These are phyloP conservation scores for Choloepus didactylus DNA, from an alignment of 2,797 vertebrate species.

Conservation along the genomic window DNA sequence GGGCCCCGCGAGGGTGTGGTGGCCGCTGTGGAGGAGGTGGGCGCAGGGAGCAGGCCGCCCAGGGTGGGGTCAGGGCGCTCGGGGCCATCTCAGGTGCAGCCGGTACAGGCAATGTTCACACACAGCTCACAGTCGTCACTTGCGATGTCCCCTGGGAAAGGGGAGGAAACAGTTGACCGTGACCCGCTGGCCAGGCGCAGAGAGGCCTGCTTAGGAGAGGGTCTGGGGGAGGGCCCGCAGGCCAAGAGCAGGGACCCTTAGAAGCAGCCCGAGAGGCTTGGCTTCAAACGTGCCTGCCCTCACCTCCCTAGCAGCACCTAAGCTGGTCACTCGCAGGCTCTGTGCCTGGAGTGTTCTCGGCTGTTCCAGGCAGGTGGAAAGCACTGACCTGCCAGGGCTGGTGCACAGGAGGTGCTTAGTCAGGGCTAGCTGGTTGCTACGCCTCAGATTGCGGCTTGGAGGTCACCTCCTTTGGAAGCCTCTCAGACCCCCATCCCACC, in stretches of 20 bases:
- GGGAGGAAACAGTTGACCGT: not conserved
- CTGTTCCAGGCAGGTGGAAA: not conserved
- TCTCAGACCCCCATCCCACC: not conserved
- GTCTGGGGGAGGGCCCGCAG: not conserved
- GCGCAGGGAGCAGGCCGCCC: not conserved
- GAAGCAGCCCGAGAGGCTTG: not conserved
- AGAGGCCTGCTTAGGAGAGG: not conserved
- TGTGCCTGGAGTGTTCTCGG: not conserved
- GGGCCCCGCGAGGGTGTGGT: not conserved
- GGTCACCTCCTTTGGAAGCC: not conserved
- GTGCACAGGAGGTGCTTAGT: not conserved
- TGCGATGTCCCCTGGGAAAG: slow-evolving; percentile 65
- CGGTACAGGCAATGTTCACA: slow-evolving; percentile 77
- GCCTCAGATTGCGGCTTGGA: not conserved
- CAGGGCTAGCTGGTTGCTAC: fast-evolving
- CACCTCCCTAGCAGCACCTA: not conserved
- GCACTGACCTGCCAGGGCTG: not conserved
- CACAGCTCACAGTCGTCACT: slow-evolving; percentile 72
- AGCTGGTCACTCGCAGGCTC: not conserved
- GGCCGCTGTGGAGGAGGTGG: not conserved
- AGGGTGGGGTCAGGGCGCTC: not conserved
- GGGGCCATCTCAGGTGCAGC: slow-evolving; percentile 62
- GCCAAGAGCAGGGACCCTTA: not conserved
- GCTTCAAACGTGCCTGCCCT: not conserved
- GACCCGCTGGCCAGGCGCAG: not conserved